phyloP scores from a whole-genome alignment of 2,888 invertebrate species.

The Ethmia dodecea region DNA sequence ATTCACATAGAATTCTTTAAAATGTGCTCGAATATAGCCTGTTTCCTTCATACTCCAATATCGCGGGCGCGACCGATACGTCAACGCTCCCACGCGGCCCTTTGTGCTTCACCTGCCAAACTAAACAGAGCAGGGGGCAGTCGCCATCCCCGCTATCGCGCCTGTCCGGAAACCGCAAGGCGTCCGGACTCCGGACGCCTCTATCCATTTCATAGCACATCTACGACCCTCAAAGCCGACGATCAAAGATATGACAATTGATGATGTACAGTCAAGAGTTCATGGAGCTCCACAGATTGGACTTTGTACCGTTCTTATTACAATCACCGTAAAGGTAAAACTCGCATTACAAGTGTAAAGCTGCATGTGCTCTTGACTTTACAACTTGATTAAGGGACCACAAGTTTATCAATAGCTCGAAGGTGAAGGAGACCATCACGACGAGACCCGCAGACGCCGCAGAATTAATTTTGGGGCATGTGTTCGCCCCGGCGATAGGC shows the following conservation, averaged over 20 bases:
- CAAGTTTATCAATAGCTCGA: no score
- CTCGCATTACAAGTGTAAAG: no score
- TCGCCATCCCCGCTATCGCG: slow-evolving; percentile 33
- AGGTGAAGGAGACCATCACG: no score
- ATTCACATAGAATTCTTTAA: no score
- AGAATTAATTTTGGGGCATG: no score
- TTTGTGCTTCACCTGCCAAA: slow-evolving; percentile 60
- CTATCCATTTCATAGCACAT: slow-evolving; percentile 26
- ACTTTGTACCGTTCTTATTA: slow-evolving; percentile 15
- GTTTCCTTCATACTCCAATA: slow-evolving; percentile 1
- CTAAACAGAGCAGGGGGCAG: slow-evolving; percentile 40
- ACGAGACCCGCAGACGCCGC: no score
- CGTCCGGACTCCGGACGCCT: slow-evolving; percentile 31
- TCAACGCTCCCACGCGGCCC: slow-evolving; percentile 40
- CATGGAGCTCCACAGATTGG: slow-evolving; percentile 35
- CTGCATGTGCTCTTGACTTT: no score
- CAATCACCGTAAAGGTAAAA: slow-evolving; percentile 12
- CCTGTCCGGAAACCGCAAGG: slow-evolving; percentile 46
- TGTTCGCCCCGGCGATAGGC: no score
- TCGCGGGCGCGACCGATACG: slow-evolving; percentile 31
- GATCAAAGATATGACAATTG: slow-evolving; percentile 25
- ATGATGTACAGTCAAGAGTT: slow-evolving; percentile 33
- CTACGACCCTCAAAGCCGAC: slow-evolving; percentile 43
- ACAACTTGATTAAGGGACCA: no score
- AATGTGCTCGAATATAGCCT: no score